These are phyloP conservation scores for Dascyllus trimaculatus DNA, from an alignment of 2,113 vertebrate species.

Conservation along the genomic window DNA sequence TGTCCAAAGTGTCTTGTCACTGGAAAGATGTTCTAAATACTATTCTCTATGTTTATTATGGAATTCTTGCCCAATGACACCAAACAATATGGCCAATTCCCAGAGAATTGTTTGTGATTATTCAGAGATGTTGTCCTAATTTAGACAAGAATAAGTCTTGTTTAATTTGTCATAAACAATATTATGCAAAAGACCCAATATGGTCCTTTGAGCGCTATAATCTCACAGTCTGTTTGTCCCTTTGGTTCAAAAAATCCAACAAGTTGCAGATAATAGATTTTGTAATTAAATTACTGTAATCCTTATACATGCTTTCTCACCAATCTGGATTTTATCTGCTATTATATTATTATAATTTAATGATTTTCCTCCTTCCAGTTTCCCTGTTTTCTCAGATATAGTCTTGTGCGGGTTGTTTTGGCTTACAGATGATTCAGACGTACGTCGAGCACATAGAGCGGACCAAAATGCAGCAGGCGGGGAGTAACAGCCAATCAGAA, in stretches of 20 bases:
- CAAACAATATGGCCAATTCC: too few species aligned
- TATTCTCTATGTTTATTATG: too few species aligned
- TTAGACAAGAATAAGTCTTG: neutral
- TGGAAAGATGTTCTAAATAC: too few species aligned
- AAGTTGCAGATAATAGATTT: constrained; percentile 6
- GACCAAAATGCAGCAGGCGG: constrained; percentile 94
- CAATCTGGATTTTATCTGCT: too few species aligned
- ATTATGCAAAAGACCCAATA: neutral
- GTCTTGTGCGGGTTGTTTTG: neutral
- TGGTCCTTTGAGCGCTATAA: neutral
- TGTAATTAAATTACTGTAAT: neutral
- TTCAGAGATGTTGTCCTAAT: too few species aligned
- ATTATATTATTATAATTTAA: too few species aligned
- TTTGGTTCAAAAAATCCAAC: neutral
- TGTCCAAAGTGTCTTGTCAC: too few species aligned
- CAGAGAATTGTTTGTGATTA: too few species aligned
- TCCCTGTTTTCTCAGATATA: neutral
- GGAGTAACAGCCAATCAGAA: constrained; percentile 91
- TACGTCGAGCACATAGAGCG: constrained; percentile 98
- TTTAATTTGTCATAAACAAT: neutral
- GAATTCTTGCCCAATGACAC: too few species aligned
- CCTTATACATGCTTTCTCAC: neutral
- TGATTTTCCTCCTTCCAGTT: neutral
- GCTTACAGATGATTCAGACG: constrained; percentile 96
- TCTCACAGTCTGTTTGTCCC: neutral